Base-by-base conservation (phyloP, 2,888 invertebrate genomes). In the Caradrina clavipalpis region DNA sequence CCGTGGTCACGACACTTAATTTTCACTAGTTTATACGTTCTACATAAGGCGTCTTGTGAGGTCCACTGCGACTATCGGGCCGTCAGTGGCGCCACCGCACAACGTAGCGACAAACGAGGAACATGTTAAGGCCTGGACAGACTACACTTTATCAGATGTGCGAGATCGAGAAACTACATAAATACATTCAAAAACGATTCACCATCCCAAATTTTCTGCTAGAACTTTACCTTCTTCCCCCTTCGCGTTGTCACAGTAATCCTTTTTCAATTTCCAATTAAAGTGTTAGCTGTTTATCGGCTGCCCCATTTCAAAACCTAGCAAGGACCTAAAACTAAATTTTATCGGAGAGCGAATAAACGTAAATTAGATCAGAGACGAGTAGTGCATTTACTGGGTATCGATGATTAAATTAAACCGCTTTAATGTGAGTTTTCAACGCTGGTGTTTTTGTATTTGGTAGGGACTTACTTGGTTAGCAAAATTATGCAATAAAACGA, bases 1-100 rank as follows among this genome's bases (percentile, higher is more conserved):
- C 94, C 90, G 89, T 89, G 87, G 87, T 86, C 88, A 88, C 90
- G 89, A 94, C 94, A 95, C 93, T 94, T 95, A 91, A 95, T 94
- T 95, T 95, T 95, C 95, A 93, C 93, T 92, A 93, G 90, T 94
- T 91, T 92, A 93, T 92, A 87, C 90, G 94, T 90, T 93, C 93
- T 90, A 94, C 89, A 93, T 92, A 89, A 78, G 83, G 82, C 94
- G 83, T 88, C 94, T 94, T 95, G 94, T 95, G 94, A 91, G 94
- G 94, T 94, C 94, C 85, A 78, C 69, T 76, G 77, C 71, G 78
- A 82, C 83, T 90, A 90, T 90, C 91, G 70, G 81, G 62, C 72
- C 82, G 83, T 78, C 79, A 79, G 83, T 90, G 93, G 93, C 93
- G 94, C 94, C 94, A 89, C 75, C 79, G 80, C 79, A 84, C 83